A percentile compares a stretch with the other conserved stretches of the same genome.
phyloP scores from a whole-genome alignment of 2,888 invertebrate species.

The Ametastegia equiseti region DNA sequence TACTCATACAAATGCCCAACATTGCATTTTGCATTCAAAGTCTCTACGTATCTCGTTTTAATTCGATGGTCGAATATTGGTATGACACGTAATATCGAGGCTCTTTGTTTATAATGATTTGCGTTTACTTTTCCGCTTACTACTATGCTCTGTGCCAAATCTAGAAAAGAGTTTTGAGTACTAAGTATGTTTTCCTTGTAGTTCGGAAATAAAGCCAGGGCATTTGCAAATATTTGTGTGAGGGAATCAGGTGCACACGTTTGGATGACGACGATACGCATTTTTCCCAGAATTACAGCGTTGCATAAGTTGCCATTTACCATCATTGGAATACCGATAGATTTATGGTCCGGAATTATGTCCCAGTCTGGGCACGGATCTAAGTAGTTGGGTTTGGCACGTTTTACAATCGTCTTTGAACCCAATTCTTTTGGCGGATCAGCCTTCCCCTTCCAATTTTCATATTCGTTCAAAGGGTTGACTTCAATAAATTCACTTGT shows the following conservation, averaged over 20 bases:
- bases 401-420: not conserved
- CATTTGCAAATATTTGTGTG: slow-evolving; percentile 20
- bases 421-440: not conserved
- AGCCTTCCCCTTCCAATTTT: slow-evolving; percentile 10
- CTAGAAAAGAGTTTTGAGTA: not conserved
- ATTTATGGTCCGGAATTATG: not conserved
- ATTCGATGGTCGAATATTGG: slow-evolving; percentile 30
- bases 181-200: not conserved
- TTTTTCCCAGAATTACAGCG: slow-evolving; percentile 18
- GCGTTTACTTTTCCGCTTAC: slow-evolving; percentile 23
- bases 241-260: slow-evolving; percentile 44
- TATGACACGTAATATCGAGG: slow-evolving; percentile 29
- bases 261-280: slow-evolving; percentile 4
- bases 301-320: slow-evolving; percentile 46
- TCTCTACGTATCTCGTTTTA: slow-evolving; percentile 37
- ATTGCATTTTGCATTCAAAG: slow-evolving; percentile 41
- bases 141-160: slow-evolving; percentile 10
- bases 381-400: slow-evolving; percentile 26
- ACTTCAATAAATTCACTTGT: not conserved
- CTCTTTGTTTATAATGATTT: slow-evolving; percentile 30
- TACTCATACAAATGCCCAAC: slow-evolving; percentile 48
- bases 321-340: slow-evolving; percentile 43
- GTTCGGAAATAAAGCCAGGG: not conserved
- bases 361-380: slow-evolving; percentile 45
- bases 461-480: not conserved